phyloP scores from a whole-genome alignment of 2,888 invertebrate genomes.

The Tryphoninae sp. region DNA sequence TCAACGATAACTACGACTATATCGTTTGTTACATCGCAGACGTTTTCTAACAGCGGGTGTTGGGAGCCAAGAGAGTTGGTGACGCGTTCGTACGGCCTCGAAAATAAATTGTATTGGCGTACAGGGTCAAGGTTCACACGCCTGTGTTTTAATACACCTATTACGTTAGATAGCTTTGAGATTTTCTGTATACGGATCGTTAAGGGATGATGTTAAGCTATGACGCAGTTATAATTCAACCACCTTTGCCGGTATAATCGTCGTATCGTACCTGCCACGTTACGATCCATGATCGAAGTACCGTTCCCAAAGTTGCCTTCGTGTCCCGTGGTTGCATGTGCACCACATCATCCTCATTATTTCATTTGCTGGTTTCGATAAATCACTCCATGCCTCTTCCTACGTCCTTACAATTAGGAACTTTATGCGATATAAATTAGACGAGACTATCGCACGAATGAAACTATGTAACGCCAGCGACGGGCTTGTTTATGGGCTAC shows the following conservation, averaged over 20 bases:
- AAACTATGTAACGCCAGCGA: slow-evolving; percentile 1
- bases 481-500: slow-evolving; percentile 23
- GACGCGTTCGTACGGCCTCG: slow-evolving; percentile 57
- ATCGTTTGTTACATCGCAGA: slow-evolving; percentile 59
- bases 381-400: slow-evolving; percentile 42
- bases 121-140: slow-evolving; percentile 60
- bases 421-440: slow-evolving; percentile 40
- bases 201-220: slow-evolving; percentile 17
- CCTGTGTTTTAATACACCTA: slow-evolving; percentile 27
- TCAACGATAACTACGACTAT: slow-evolving; percentile 42
- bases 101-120: slow-evolving; percentile 57
- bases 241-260: slow-evolving; percentile 14
- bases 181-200: slow-evolving; percentile 11
- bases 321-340: neutral
- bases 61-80: slow-evolving; percentile 39
- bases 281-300: neutral
- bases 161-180: slow-evolving; percentile 24
- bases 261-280: slow-evolving; percentile 19
- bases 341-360: slow-evolving; percentile 44
- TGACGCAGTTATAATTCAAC: slow-evolving; percentile 62
- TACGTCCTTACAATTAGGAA: slow-evolving; percentile 36
- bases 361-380: slow-evolving; percentile 45
- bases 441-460: slow-evolving; percentile 11
- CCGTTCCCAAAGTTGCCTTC: slow-evolving; percentile 16
- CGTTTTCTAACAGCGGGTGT: slow-evolving; percentile 29